Percentiles rank a stretch among this genome's conserved stretches.
phyloP scores from a whole-genome alignment of 2,113 vertebrate species.

The Mormyrus lacerda region DNA sequence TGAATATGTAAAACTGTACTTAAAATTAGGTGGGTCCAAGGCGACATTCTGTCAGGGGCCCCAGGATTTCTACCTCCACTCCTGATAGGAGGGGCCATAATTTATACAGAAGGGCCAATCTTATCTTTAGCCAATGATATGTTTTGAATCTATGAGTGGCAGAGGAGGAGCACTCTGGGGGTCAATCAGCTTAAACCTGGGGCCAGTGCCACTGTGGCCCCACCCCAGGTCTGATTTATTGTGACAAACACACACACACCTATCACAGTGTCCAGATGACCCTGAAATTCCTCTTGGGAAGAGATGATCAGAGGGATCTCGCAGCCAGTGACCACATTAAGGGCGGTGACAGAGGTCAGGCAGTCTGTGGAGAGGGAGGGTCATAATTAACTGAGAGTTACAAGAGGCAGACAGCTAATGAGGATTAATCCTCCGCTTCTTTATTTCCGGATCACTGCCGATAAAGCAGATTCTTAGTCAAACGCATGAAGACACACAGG shows the following conservation, averaged over 20 bases:
- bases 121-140: neutral
- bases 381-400: conserved; percentile 28
- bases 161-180: neutral
- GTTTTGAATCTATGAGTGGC: neutral
- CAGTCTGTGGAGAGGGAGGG: conserved; percentile 62
- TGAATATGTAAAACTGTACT: neutral
- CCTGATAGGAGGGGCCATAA: neutral
- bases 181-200: neutral
- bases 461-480: neutral
- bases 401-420: neutral
- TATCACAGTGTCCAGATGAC: conserved; percentile 74
- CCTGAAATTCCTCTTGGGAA: conserved; percentile 63
- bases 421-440: conserved; percentile 19
- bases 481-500: neutral
- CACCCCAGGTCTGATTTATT: neutral
- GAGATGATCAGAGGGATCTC: conserved; percentile 83
- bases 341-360: conserved; percentile 72
- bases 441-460: conserved; percentile 42
- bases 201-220: neutral
- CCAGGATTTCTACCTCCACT: too few species aligned
- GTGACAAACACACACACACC: conserved; percentile 55
- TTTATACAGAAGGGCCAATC: neutral
- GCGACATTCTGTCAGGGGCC: neutral
- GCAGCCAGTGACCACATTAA: conserved; percentile 74
- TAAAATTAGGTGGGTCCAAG: neutral